Percentiles rank a stretch among this genome's conserved stretches.
Conservation (phyloP, 1,140 invertebrate species). For the Brachionus asplanchnoidis region DNA sequence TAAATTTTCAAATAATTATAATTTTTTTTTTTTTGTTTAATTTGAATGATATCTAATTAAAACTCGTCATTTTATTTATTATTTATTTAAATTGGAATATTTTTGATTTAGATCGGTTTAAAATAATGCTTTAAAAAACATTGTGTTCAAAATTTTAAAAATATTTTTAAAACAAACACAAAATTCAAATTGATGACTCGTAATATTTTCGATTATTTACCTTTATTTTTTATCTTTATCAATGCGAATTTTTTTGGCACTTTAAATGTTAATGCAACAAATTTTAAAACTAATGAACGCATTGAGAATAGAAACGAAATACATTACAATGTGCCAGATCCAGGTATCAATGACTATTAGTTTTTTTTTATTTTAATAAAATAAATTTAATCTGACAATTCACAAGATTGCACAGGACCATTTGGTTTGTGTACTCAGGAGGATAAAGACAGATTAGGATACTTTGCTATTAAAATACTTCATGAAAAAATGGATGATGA, state of each 20-base stretch:
- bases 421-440: slow-evolving; percentile 35
- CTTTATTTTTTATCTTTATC: background rate
- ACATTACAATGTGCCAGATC: slow-evolving; percentile 26
- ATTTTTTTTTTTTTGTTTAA: too few relatives aligned
- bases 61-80: too few relatives aligned
- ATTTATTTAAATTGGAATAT: too few relatives aligned
- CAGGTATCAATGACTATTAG: background rate
- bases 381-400: background rate
- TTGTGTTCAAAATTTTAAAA: too few relatives aligned
- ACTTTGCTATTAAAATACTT: slow-evolving; percentile 33
- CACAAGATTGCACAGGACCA: slow-evolving; percentile 30
- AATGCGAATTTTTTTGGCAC: background rate
- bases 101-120: too few relatives aligned
- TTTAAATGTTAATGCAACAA: background rate
- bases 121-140: too few relatives aligned
- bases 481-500: slow-evolving; percentile 43
- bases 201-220: too few relatives aligned
- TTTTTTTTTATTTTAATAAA: background rate
- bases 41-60: too few relatives aligned
- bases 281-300: background rate
- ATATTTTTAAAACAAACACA: too few relatives aligned
- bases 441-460: slow-evolving; percentile 34
- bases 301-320: background rate
- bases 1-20: too few relatives aligned
- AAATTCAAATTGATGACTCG: too few relatives aligned